Conservation (phyloP, 64 coral and sea anemone species). For the Orbicella faveolata region DNA sequence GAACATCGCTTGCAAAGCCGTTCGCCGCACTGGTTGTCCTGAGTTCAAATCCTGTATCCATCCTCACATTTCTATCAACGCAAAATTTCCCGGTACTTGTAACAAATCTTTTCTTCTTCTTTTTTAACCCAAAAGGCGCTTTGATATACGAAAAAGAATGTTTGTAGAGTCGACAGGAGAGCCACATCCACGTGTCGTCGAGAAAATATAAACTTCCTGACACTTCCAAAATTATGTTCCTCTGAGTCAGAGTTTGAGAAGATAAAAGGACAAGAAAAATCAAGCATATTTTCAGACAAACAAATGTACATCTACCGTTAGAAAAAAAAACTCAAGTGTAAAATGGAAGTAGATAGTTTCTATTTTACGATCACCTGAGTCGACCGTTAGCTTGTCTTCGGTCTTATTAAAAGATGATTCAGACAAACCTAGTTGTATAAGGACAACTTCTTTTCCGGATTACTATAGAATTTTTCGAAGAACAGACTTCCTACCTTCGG, state of each 20-base stretch:
- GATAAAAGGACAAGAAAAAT: no score
- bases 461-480: background rate
- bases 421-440: no score
- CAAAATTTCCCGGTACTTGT: background rate
- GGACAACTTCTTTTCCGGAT: no score
- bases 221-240: background rate
- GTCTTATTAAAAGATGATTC: no score
- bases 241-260: background rate
- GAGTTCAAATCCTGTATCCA: background rate
- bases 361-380: no score
- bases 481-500: conserved; percentile 67
- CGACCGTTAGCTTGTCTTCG: no score
- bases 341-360: no score
- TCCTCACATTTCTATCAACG: background rate
- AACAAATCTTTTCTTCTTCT: background rate
- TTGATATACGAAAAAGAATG: background rate
- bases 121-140: background rate
- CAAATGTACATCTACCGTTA: no score
- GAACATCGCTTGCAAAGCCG: background rate
- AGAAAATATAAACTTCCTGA: background rate
- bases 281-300: no score
- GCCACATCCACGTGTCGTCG: background rate
- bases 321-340: no score
- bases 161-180: background rate
- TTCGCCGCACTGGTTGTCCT: background rate